Evolutionary conservation across 2,797 vertebrate genomes (phyloP).

Genomic region (Coccyzus lansbergi): DNA sequence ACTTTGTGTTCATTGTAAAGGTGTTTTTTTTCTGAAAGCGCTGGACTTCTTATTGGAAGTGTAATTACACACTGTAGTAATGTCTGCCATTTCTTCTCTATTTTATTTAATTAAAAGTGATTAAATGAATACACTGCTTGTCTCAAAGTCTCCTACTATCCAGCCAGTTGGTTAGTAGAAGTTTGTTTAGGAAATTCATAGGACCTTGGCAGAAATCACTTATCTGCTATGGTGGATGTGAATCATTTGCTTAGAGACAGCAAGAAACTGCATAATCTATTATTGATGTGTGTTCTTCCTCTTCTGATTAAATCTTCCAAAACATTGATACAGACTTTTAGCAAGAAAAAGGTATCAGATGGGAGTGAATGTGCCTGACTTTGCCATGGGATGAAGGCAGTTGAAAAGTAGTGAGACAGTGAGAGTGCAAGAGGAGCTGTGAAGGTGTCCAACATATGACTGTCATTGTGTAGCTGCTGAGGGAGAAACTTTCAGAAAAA

Average conservation of each 20-base stretch:
- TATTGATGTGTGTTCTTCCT: slow-evolving; percentile 53
- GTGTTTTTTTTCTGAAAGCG: not conserved
- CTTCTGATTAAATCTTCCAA: slow-evolving; percentile 52
- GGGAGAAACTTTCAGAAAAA: not conserved
- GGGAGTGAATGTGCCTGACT: not conserved
- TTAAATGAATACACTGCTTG: not conserved
- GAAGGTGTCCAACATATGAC: not conserved
- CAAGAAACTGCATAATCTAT: slow-evolving; percentile 55
- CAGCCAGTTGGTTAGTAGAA: not conserved
- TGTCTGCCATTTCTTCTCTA: not conserved
- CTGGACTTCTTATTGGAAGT: not conserved
- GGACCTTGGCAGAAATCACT: not conserved
- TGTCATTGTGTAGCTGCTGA: not conserved
- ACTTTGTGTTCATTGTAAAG: not conserved
- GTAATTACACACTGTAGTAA: not conserved
- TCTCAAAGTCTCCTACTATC: not conserved
- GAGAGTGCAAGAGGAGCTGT: not conserved
- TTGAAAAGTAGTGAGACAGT: not conserved
- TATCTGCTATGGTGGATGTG: not conserved
- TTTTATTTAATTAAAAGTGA: slow-evolving; percentile 23
- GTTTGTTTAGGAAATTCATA: not conserved
- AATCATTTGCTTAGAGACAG: not conserved
- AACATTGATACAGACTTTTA: slow-evolving; percentile 17
- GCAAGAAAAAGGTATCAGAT: not conserved
- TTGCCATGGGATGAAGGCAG: not conserved